Percentiles rank a stretch among this genome's conserved stretches.
phyloP scores from a whole-genome alignment of 2,888 invertebrate genomes.

The Sceliomorpha sp. region DNA sequence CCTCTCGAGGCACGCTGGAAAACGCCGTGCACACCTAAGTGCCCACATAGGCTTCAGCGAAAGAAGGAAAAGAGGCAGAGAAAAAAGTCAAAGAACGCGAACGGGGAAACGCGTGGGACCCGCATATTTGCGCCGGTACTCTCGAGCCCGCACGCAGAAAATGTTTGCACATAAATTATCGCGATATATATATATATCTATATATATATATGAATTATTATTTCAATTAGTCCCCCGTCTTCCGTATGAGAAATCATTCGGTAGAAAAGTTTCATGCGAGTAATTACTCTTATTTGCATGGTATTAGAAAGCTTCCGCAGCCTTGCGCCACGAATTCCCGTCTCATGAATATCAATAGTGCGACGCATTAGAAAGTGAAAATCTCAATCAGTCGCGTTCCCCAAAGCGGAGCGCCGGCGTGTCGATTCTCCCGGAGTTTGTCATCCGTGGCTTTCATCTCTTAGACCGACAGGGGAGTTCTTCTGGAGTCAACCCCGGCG shows the following conservation, averaged over 20 bases:
- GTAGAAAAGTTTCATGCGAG: conserved; percentile 1
- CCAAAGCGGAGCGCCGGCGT: no score
- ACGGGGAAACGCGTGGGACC: conserved; percentile 20
- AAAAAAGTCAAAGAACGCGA: conserved; percentile 14
- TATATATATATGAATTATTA: conserved; percentile 10
- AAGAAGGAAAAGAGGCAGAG: conserved; percentile 7
- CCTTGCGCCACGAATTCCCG: conserved; percentile 11
- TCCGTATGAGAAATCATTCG: conserved; percentile 9
- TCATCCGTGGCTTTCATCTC: conserved; percentile 37
- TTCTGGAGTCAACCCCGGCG: conserved; percentile 24
- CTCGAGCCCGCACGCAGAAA: no score
- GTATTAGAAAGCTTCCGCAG: conserved; percentile 13
- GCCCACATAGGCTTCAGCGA: background rate
- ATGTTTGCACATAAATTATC: conserved; percentile 1
- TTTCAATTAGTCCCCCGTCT: background rate
- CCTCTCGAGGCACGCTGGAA: conserved; percentile 1
- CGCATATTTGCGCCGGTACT: conserved; percentile 8
- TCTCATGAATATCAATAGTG: conserved; percentile 46
- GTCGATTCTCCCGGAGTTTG: no score
- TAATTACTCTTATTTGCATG: conserved; percentile 14
- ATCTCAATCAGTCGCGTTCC: conserved; percentile 49
- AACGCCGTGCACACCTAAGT: background rate
- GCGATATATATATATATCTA: conserved; percentile 5
- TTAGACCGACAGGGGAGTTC: conserved; percentile 32
- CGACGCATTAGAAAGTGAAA: conserved; percentile 43